These are phyloP conservation scores for Drosophila parvula DNA, from an alignment of 1,140 invertebrate species.

Conservation along the genomic window DNA sequence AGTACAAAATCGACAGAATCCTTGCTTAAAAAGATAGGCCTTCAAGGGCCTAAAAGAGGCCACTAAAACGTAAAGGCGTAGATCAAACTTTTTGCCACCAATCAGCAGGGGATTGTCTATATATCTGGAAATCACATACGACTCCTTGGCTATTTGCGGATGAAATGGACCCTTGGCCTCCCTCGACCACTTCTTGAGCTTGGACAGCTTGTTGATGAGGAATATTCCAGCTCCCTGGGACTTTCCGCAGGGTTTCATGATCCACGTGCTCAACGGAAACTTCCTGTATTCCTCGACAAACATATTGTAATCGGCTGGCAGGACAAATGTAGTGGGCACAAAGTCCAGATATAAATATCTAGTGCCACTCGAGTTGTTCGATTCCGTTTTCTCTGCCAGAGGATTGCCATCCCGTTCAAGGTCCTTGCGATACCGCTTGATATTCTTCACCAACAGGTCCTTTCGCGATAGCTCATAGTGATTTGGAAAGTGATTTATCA, in stretches of 20 bases:
- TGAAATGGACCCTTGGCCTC: slow-evolving; percentile 92
- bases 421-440: slow-evolving; percentile 96
- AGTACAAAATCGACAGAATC: slow-evolving; percentile 91
- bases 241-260: slow-evolving; percentile 98
- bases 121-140: slow-evolving; percentile 95
- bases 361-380: slow-evolving; percentile 88
- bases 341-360: slow-evolving; percentile 94
- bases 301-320: slow-evolving; percentile 97
- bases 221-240: slow-evolving; percentile 95
- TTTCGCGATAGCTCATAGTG: slow-evolving; percentile 98
- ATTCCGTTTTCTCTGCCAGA: slow-evolving; percentile 89
- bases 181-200: slow-evolving; percentile 94
- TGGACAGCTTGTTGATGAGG: slow-evolving; percentile 94
- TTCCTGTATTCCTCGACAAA: slow-evolving; percentile 97
- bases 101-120: slow-evolving; percentile 94
- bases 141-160: slow-evolving; percentile 92
- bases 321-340: slow-evolving; percentile 95
- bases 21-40: slow-evolving; percentile 93
- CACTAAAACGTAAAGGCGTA: slow-evolving; percentile 93
- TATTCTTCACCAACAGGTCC: slow-evolving; percentile 97
- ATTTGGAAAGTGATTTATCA: slow-evolving; percentile 96
- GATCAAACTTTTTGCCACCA: slow-evolving; percentile 94
- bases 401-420: slow-evolving; percentile 95
- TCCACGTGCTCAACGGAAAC: slow-evolving; percentile 96
- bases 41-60: slow-evolving; percentile 92